phyloP scores from a whole-genome alignment of 1,140 invertebrate genomes.

The Helicoverpa zea region DNA sequence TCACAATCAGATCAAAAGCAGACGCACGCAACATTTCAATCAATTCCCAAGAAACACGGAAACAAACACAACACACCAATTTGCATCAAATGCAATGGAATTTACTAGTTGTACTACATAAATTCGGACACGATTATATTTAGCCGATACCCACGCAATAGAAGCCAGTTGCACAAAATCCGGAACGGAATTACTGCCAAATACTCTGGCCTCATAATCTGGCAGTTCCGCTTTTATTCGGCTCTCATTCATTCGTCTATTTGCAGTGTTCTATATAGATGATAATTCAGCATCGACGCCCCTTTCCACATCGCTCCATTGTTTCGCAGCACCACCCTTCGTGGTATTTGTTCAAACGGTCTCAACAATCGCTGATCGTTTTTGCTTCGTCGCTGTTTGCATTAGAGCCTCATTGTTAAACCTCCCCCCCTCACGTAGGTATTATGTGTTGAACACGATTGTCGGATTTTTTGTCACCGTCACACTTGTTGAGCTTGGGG shows the following conservation, averaged over 20 bases:
- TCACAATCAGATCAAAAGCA: not conserved
- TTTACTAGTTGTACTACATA: conserved; percentile 17
- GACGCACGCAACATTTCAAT: conserved; percentile 2
- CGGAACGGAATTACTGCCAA: conserved; percentile 24
- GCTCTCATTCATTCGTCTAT: conserved; percentile 42
- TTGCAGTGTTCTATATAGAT: conserved; percentile 38
- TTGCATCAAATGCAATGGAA: conserved; percentile 30
- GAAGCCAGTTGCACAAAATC: conserved; percentile 26
- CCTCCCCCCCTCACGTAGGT: conserved; percentile 46
- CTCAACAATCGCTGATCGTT: conserved; percentile 62
- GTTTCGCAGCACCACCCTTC: conserved; percentile 53
- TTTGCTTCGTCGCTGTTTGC: conserved; percentile 60
- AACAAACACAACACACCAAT: conserved; percentile 28
- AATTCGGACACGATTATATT: conserved; percentile 29
- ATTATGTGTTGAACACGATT: conserved; percentile 53
- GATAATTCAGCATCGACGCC: conserved; percentile 47
- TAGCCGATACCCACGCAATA: not conserved
- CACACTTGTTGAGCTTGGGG: conserved; percentile 51
- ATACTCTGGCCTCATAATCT: conserved; percentile 29
- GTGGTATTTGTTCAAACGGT: conserved; percentile 59
- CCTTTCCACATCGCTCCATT: conserved; percentile 47
- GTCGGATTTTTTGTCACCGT: conserved; percentile 50
- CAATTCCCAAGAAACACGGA: conserved; percentile 6
- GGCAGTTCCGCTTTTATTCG: conserved; percentile 38
- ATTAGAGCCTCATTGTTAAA: conserved; percentile 60